These are phyloP conservation scores for Darevskia mixta DNA, from an alignment of 2,797 vertebrate species.

Conservation along the genomic window DNA sequence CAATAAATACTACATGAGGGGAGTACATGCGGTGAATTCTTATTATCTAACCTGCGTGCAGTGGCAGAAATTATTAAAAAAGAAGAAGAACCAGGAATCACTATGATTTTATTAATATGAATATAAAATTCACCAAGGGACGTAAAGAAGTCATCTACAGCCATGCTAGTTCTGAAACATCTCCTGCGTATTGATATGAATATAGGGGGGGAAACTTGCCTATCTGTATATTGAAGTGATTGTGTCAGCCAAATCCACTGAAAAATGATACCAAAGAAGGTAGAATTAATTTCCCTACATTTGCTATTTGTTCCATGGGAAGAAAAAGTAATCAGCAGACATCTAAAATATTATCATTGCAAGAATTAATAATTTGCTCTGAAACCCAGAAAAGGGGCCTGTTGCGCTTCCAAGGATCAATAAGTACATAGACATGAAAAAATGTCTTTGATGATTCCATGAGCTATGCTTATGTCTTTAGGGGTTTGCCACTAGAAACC, in stretches of 20 bases:
- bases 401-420: constrained; percentile 20
- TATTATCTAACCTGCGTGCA: not conserved
- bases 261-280: not conserved
- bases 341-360: constrained; percentile 30
- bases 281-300: not conserved
- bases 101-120: not conserved
- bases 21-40: not conserved
- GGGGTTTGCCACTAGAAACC: not conserved
- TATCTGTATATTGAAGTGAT: not conserved
- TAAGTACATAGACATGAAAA: constrained; percentile 1
- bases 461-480: not conserved
- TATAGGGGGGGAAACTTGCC: not conserved
- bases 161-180: not conserved
- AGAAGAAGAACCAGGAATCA: not conserved
- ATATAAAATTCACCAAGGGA: not conserved
- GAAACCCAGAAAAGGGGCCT: constrained; percentile 20
- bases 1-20: not conserved
- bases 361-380: constrained; percentile 25
- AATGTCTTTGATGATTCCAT: constrained; percentile 9
- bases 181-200: not conserved
- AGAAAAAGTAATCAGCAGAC: not conserved
- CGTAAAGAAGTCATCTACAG: not conserved
- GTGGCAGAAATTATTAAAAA: not conserved
- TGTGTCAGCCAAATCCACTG: not conserved
- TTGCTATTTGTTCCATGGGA: not conserved